Conservation (phyloP, 2,888 invertebrate genomes). For the Syrphus vitripennis region DNA sequence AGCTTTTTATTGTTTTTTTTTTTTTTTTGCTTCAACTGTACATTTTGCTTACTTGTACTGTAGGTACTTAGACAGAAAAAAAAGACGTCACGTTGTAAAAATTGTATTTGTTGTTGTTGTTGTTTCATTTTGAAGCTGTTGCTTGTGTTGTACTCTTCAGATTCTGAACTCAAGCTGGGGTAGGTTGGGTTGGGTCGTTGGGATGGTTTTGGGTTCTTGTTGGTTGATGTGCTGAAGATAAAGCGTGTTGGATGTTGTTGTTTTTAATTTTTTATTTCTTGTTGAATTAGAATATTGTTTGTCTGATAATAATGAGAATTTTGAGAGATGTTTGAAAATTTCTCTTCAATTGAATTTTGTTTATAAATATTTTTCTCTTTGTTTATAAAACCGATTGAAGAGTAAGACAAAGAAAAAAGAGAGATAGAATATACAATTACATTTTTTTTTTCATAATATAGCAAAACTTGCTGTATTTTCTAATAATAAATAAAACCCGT, state of each 20-base stretch:
- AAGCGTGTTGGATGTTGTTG: background rate
- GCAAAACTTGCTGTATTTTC: background rate
- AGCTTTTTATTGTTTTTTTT: background rate
- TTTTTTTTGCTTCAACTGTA: conserved; percentile 6
- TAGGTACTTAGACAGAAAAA: background rate
- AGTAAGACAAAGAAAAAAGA: background rate
- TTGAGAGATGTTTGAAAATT: background rate
- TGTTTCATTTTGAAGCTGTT: background rate
- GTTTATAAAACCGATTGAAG: background rate
- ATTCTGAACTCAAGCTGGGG: background rate
- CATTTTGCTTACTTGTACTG: conserved; percentile 8
- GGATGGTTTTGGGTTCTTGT: background rate
- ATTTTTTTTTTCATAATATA: background rate
- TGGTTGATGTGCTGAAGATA: background rate
- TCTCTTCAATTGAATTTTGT: background rate
- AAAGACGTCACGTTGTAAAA: conserved; percentile 4
- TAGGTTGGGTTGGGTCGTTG: background rate
- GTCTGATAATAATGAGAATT: background rate
- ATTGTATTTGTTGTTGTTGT: background rate
- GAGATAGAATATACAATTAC: background rate
- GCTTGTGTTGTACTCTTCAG: background rate
- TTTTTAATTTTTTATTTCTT: background rate
- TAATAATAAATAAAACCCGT: conserved; percentile 18
- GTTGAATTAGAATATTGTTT: background rate
- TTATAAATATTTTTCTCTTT: background rate